These are phyloP conservation scores for Hemiscyllium ocellatum DNA, from an alignment of 2,113 vertebrate genomes.

Conservation along the genomic window DNA sequence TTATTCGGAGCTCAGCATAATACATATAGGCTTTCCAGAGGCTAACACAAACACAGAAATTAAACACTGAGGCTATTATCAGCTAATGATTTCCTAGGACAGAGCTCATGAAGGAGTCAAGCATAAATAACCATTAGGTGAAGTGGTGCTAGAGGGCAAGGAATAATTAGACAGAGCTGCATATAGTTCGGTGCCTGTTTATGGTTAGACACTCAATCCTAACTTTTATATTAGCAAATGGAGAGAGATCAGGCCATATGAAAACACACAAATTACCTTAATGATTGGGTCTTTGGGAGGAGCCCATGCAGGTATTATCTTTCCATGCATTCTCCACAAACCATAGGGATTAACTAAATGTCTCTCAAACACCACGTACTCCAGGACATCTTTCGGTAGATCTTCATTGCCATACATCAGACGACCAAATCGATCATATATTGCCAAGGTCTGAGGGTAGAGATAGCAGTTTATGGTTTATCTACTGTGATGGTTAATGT, in stretches of 20 bases:
- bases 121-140: neutral
- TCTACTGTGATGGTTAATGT: neutral
- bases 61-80: neutral
- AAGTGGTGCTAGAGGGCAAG: neutral
- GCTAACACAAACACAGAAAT: neutral
- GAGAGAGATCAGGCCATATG: neutral
- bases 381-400: conserved; percentile 75
- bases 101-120: neutral
- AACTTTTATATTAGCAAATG: neutral
- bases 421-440: conserved; percentile 89
- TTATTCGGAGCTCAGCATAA: conserved; percentile 4
- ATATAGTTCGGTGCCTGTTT: neutral
- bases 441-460: conserved; percentile 65
- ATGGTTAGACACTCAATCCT: neutral
- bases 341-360: conserved; percentile 72
- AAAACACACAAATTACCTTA: conserved; percentile 62
- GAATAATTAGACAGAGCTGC: neutral
- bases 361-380: conserved; percentile 83
- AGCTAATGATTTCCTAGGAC: neutral
- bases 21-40: neutral
- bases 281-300: conserved; percentile 75
- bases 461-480: neutral
- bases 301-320: conserved; percentile 62
- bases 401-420: conserved; percentile 82
- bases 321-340: conserved; percentile 63